Conservation (phyloP, 2,113 vertebrate species). For the Planiliza haematocheilus region DNA sequence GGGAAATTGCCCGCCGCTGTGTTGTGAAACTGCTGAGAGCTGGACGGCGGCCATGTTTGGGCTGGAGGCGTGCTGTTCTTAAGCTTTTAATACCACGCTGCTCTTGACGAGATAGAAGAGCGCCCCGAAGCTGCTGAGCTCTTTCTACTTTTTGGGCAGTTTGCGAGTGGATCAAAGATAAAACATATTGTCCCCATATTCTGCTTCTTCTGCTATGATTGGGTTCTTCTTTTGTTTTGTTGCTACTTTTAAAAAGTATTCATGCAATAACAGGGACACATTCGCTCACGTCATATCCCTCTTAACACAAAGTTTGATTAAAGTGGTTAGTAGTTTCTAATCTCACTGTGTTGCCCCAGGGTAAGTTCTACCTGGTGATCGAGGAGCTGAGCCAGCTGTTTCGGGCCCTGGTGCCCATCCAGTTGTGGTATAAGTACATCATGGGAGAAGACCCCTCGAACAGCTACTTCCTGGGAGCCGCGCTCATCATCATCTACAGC, state of each 20-base stretch:
- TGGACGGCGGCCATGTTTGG: conserved; percentile 79
- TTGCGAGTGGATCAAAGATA: conserved; percentile 33
- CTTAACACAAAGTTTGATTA: neutral
- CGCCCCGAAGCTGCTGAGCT: conserved; percentile 51
- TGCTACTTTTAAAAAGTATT: neutral
- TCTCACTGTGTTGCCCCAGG: conserved; percentile 81
- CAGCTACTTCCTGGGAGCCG: conserved; percentile 94
- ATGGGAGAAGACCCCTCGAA: conserved; percentile 94
- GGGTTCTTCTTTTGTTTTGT: neutral
- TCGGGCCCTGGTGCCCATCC: conserved; percentile 95
- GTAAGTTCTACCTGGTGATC: conserved; percentile 95
- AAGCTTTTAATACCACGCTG: conserved; percentile 77
- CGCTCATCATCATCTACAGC: conserved; percentile 94
- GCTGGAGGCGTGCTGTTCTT: conserved; percentile 72
- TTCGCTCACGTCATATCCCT: neutral
- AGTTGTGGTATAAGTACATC: conserved; percentile 99
- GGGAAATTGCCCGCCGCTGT: conserved; percentile 74
- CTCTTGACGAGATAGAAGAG: conserved; percentile 76
- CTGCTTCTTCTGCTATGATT: conserved; percentile 2
- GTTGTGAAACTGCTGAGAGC: conserved; percentile 71
- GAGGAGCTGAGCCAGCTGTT: conserved; percentile 98
- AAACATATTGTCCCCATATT: conserved; percentile 18
- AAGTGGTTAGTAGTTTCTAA: neutral
- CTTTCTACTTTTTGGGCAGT: conserved; percentile 39
- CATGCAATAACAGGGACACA: neutral